phyloP scores from a whole-genome alignment of 2,797 vertebrate species.

The Ctenopoma multispine region DNA sequence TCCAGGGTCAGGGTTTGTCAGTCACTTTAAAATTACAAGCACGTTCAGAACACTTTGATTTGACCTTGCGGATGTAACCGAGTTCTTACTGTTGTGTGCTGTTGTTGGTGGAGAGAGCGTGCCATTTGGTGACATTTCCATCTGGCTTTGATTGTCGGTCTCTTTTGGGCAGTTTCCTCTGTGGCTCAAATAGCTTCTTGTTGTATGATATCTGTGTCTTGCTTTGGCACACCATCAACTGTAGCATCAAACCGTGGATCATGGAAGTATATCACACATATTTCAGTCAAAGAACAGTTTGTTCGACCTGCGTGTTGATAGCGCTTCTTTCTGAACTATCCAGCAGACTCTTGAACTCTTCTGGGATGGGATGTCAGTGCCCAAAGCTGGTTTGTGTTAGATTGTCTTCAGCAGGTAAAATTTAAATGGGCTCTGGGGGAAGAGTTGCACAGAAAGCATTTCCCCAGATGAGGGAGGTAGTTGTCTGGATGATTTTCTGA shows the following conservation, averaged over 20 bases:
- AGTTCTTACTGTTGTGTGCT: constrained; percentile 66
- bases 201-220: constrained; percentile 26
- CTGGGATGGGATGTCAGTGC: background rate
- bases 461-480: constrained; percentile 80
- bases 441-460: constrained; percentile 74
- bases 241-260: constrained; percentile 15
- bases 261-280: background rate
- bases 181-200: constrained; percentile 33
- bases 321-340: constrained; percentile 43
- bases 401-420: constrained; percentile 20
- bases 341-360: constrained; percentile 46
- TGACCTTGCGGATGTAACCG: background rate
- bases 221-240: constrained; percentile 37
- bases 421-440: constrained; percentile 6
- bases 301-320: constrained; percentile 62
- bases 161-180: constrained; percentile 35
- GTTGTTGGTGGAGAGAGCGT: constrained; percentile 3
- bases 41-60: background rate
- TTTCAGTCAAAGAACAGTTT: constrained; percentile 72
- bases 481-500: constrained; percentile 79
- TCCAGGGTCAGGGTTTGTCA: background rate
- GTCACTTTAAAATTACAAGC: background rate
- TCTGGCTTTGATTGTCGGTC: constrained; percentile 48
- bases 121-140: constrained; percentile 42
- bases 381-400: constrained; percentile 2